Evolutionary conservation across 1,140 invertebrate genomes (phyloP), one percentile per base, ranked within the genome.

Genomic region (Eumeta japonica): DNA sequence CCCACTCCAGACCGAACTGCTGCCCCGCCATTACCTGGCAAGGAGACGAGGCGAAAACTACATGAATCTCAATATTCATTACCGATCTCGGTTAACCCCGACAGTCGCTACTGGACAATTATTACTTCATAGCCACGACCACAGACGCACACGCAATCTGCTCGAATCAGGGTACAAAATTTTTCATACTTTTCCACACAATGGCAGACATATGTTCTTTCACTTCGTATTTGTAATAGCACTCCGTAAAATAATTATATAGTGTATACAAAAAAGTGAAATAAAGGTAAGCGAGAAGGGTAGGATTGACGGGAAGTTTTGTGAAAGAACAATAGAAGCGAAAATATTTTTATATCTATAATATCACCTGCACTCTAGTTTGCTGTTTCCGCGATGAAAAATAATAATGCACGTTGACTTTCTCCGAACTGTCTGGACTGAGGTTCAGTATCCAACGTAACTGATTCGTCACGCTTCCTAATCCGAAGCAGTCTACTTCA

Each of bases 1-100:
- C 76, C 77, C 77, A 81, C 39, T 81, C 77, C 2, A 82, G 44
- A n/a, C 78, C 77, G 38, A 82, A 81, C 29, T 82, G 78, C 0
- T 68, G 40, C 5, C 77, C 80, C 2, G 55, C 51, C 19, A 40
- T 57, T 7, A 73, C 62, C 68, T 70, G 29, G 1, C 9, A 30
- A 12, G 5, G 13, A 5, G n/a, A n/a, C n/a, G n/a, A n/a, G n/a
- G n/a, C n/a, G 20, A 7, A 24, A 24, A n/a, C n/a, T 7, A 7
- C 20, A 24, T 7, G 20, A 24, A 7, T 7, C n/a, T 24, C n/a
- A 7, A n/a, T 7, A 7, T n/a, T 24, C 7, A 24, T 7, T 7
- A 24, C n/a, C 20, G 7, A n/a, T 24, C n/a, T 24, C n/a, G n/a
- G 20, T 24, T n/a, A 7, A 24, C 7, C 7, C 7, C 7, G n/a